These are phyloP conservation scores for Isoperla grammatica DNA, from an alignment of 2,888 invertebrate species.

Conservation along the genomic window DNA sequence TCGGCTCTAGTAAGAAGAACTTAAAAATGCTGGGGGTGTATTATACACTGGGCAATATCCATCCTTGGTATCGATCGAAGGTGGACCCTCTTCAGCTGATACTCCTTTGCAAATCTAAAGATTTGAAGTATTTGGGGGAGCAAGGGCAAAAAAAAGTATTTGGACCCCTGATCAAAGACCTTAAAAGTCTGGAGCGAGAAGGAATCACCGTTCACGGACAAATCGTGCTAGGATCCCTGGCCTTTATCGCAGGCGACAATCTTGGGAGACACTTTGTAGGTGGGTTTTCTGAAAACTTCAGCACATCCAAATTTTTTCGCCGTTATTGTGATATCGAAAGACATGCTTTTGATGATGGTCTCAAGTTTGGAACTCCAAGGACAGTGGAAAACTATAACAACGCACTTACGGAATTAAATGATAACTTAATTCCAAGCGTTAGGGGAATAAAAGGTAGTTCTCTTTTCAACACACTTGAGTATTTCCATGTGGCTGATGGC, in stretches of 20 bases:
- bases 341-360: background rate
- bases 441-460: background rate
- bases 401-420: background rate
- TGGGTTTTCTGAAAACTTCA: constrained; percentile 15
- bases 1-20: no score
- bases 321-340: constrained; percentile 5
- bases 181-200: constrained; percentile 20
- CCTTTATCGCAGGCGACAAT: constrained; percentile 15
- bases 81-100: constrained; percentile 30
- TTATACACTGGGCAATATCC: no score
- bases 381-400: background rate
- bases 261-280: constrained; percentile 9
- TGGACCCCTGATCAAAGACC: constrained; percentile 26
- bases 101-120: constrained; percentile 23
- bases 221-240: background rate
- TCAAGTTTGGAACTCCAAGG: background rate
- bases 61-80: no score
- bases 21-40: no score
- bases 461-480: background rate
- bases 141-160: constrained; percentile 20
- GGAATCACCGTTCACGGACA: constrained; percentile 17
- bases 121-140: constrained; percentile 23
- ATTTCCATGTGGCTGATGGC: constrained; percentile 5
- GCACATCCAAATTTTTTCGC: constrained; percentile 7
- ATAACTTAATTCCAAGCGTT: background rate